Evolutionary conservation across 1,140 invertebrate species (phyloP).

Genomic region (Camponotus pennsylvanicus): DNA sequence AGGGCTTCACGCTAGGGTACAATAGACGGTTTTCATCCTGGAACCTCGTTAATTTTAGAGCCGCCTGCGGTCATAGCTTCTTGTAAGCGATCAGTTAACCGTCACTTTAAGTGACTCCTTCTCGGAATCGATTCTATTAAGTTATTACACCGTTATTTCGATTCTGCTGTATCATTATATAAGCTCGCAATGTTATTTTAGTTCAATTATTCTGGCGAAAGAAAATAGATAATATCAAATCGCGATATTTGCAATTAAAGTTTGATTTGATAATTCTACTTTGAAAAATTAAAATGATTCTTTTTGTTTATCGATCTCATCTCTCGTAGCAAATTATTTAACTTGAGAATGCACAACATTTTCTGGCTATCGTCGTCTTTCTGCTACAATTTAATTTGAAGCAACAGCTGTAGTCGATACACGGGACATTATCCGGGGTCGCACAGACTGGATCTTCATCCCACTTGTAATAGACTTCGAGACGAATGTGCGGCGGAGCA

Average conservation of each 20-base stretch:
- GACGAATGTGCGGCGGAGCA: background rate
- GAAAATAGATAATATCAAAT: background rate
- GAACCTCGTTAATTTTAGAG: constrained; percentile 51
- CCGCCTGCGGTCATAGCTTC: constrained; percentile 40
- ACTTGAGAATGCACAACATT: background rate
- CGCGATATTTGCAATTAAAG: background rate
- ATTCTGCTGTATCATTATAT: background rate
- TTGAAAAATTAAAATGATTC: background rate
- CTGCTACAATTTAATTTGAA: constrained; percentile 14
- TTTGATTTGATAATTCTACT: background rate
- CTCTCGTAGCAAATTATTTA: background rate
- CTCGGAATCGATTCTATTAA: constrained; percentile 53
- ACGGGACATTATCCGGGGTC: background rate
- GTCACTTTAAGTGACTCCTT: constrained; percentile 42
- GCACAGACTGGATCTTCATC: background rate
- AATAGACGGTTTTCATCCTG: constrained; percentile 32
- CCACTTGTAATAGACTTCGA: constrained; percentile 18
- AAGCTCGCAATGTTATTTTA: background rate
- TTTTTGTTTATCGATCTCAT: no score
- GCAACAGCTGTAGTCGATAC: background rate
- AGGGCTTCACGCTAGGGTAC: constrained; percentile 30
- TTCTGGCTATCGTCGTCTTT: background rate
- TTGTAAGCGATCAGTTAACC: constrained; percentile 44
- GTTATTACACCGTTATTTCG: constrained; percentile 21
- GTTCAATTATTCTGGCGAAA: background rate